These are phyloP conservation scores for Euplexia lucipara DNA, from an alignment of 2,888 invertebrate genomes.

Conservation along the genomic window DNA sequence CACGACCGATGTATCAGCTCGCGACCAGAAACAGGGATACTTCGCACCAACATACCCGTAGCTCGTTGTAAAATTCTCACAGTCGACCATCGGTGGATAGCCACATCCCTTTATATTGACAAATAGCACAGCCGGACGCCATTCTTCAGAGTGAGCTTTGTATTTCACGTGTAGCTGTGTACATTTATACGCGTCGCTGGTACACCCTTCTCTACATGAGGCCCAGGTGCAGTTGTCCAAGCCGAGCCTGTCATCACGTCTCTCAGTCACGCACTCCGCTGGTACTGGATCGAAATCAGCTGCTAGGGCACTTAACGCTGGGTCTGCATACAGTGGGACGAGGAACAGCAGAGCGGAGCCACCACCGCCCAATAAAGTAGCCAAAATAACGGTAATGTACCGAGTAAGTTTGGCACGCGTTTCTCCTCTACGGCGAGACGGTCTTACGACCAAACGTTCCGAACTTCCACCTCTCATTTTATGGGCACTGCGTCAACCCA, in stretches of 20 bases:
- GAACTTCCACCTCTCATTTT: constrained; percentile 89
- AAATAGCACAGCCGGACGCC: constrained; percentile 92
- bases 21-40: constrained; percentile 93
- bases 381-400: constrained; percentile 85
- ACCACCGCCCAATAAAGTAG: constrained; percentile 86
- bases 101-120: constrained; percentile 97
- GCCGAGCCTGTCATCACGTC: constrained; percentile 93
- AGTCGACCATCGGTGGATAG: constrained; percentile 94
- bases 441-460: constrained; percentile 85
- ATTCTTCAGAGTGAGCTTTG: constrained; percentile 86
- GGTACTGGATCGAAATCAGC: constrained; percentile 95
- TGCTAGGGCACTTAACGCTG: constrained; percentile 91
- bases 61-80: constrained; percentile 93
- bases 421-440: constrained; percentile 82
- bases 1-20: constrained; percentile 95
- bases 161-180: constrained; percentile 93
- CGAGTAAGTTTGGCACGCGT: constrained; percentile 85
- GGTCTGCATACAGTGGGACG: constrained; percentile 89
- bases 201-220: constrained; percentile 95
- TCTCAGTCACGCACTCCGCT: constrained; percentile 93
- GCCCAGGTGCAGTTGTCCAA: constrained; percentile 95
- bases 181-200: constrained; percentile 94
- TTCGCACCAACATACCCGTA: constrained; percentile 93
- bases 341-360: constrained; percentile 88
- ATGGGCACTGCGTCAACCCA: constrained; percentile 86